A percentile compares a stretch with the other conserved stretches of the same genome.
Conservation (phyloP, 2,797 vertebrate genomes). For the Eidolon dupreanum region DNA sequence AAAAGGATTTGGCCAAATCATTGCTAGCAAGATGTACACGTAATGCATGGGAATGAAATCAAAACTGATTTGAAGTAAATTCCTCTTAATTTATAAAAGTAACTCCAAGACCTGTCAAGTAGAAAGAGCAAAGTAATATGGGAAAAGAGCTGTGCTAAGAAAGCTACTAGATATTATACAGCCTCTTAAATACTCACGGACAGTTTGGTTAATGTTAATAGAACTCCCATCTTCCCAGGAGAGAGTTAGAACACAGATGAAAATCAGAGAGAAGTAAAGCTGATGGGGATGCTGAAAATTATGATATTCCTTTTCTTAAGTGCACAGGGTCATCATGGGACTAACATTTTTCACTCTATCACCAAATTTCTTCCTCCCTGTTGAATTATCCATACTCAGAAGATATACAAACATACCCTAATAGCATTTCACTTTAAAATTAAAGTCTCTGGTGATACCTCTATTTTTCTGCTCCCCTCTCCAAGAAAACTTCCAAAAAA, state of each 20-base stretch:
- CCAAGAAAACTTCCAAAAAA: neutral
- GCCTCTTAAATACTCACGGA: neutral
- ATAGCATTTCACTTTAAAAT: neutral
- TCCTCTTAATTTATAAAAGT: neutral
- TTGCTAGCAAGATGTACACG: neutral
- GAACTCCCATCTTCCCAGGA: neutral
- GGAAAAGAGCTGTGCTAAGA: neutral
- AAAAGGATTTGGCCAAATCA: neutral
- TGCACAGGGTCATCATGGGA: neutral
- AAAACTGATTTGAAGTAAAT: neutral
- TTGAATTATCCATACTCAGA: neutral
- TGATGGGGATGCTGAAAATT: neutral
- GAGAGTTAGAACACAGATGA: neutral
- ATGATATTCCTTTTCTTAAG: neutral
- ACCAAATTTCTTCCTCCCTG: neutral
- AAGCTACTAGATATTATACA: neutral
- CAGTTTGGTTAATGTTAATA: neutral
- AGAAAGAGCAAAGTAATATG: neutral
- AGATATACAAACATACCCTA: neutral
- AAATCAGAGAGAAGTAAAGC: neutral
- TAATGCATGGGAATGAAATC: neutral
- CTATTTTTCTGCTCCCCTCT: neutral
- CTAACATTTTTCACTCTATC: neutral
- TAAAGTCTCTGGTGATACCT: neutral
- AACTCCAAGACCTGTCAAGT: neutral